These are phyloP conservation scores for Leptinotarsa tumamoca DNA, from an alignment of 2,888 invertebrate genomes.

Conservation along the genomic window DNA sequence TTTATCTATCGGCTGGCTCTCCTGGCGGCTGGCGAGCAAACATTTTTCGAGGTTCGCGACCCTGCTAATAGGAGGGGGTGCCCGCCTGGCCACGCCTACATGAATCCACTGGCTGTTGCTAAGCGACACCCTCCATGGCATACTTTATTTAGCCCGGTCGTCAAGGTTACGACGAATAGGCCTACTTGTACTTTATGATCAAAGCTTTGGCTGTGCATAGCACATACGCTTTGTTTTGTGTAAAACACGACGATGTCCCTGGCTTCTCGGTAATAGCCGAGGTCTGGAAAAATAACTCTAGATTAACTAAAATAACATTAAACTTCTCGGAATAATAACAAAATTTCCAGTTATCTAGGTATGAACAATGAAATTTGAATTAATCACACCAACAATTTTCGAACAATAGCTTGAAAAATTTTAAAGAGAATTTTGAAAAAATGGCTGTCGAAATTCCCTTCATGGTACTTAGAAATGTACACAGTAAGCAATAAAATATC, in stretches of 20 bases:
- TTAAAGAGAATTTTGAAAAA: too few species aligned
- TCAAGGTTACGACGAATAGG: constrained; percentile 54
- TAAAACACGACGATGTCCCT: background rate
- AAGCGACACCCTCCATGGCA: constrained; percentile 56
- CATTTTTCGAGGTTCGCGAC: constrained; percentile 43
- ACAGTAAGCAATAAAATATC: too few species aligned
- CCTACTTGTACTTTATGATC: constrained; percentile 27
- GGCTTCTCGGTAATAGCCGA: background rate
- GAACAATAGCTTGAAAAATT: too few species aligned
- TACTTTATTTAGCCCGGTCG: constrained; percentile 56
- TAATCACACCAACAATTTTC: too few species aligned
- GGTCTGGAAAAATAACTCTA: background rate
- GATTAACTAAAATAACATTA: too few species aligned
- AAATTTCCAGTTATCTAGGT: too few species aligned
- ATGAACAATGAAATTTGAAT: too few species aligned
- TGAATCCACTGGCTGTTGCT: constrained; percentile 55
- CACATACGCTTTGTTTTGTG: background rate
- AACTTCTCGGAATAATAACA: too few species aligned
- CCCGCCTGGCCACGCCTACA: constrained; percentile 50
- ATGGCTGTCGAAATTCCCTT: too few species aligned
- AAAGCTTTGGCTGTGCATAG: background rate
- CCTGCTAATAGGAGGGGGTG: constrained; percentile 49
- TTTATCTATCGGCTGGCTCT: constrained; percentile 42
- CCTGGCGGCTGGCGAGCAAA: constrained; percentile 36
- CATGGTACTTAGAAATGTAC: too few species aligned